Conservation (phyloP, 2,113 vertebrate species). For the Turnix velox region DNA sequence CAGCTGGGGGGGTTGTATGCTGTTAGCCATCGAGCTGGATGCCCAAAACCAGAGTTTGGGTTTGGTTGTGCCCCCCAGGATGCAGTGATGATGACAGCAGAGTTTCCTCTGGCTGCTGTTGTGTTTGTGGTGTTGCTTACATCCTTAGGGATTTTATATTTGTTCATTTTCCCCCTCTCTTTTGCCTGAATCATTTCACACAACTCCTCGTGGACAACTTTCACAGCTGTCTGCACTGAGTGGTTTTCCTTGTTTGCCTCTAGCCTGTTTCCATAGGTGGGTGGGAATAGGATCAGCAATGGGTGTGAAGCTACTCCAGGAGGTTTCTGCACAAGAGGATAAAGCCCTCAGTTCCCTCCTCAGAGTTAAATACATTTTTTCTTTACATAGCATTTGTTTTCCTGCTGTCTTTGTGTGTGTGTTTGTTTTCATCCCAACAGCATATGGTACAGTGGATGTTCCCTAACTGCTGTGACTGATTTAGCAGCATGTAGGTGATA, state of each 20-base stretch:
- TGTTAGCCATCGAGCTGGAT: too few relatives aligned
- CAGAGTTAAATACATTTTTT: background rate
- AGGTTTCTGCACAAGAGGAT: fast-evolving
- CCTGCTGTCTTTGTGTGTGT: background rate
- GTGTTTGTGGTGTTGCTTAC: background rate
- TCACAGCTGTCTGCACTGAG: background rate
- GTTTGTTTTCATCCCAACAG: background rate
- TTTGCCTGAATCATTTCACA: background rate
- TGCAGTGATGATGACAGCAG: fast-evolving
- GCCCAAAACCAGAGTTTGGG: too few relatives aligned
- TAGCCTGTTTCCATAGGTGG: background rate
- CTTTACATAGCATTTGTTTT: background rate
- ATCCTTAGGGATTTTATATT: background rate
- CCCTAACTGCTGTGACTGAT: background rate
- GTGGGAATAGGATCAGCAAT: background rate
- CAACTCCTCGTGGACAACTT: background rate
- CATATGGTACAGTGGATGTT: background rate
- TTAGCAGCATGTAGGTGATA: background rate
- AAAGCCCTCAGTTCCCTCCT: background rate
- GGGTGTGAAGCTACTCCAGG: background rate
- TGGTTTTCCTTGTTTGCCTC: background rate
- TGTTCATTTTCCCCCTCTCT: background rate
- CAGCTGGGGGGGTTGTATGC: too few relatives aligned
- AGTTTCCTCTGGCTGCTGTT: fast-evolving
- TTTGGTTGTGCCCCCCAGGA: fast-evolving